phyloP scores from a whole-genome alignment of 2,888 invertebrate species.

The Orthosia gracilis region DNA sequence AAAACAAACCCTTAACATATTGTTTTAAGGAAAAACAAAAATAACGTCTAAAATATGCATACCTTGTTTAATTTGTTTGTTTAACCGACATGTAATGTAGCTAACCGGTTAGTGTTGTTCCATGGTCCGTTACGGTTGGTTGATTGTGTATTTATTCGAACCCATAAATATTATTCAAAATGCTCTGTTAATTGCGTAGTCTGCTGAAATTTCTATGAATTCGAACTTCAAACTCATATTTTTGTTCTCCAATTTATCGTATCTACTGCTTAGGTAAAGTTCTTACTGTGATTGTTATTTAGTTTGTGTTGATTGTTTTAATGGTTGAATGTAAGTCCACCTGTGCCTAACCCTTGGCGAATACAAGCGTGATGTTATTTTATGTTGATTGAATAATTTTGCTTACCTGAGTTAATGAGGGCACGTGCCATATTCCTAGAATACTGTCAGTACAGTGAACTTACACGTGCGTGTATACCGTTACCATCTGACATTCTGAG shows the following conservation, averaged over 20 bases:
- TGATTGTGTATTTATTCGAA: neutral
- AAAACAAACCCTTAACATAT: constrained; percentile 39
- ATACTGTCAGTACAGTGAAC: too few species aligned
- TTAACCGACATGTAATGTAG: constrained; percentile 3
- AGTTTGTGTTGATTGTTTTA: neutral
- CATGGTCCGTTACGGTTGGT: neutral
- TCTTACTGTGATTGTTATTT: neutral
- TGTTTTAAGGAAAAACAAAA: constrained; percentile 46
- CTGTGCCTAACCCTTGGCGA: too few species aligned
- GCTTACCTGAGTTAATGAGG: neutral
- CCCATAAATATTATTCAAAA: neutral
- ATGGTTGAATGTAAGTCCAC: too few species aligned
- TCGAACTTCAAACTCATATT: neutral
- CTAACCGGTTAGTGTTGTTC: constrained; percentile 25
- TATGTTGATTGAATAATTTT: neutral
- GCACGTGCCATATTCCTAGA: neutral
- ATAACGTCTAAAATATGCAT: constrained; percentile 31
- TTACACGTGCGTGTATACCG: too few species aligned
- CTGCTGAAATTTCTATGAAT: neutral
- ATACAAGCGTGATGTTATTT: neutral
- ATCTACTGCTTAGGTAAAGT: neutral
- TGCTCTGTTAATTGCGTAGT: neutral
- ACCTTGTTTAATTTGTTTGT: constrained; percentile 42
- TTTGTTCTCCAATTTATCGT: neutral
- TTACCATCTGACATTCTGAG: too few species aligned